These are phyloP conservation scores for Muscicapa comitata DNA, from an alignment of 2,797 vertebrate species.

Conservation along the genomic window DNA sequence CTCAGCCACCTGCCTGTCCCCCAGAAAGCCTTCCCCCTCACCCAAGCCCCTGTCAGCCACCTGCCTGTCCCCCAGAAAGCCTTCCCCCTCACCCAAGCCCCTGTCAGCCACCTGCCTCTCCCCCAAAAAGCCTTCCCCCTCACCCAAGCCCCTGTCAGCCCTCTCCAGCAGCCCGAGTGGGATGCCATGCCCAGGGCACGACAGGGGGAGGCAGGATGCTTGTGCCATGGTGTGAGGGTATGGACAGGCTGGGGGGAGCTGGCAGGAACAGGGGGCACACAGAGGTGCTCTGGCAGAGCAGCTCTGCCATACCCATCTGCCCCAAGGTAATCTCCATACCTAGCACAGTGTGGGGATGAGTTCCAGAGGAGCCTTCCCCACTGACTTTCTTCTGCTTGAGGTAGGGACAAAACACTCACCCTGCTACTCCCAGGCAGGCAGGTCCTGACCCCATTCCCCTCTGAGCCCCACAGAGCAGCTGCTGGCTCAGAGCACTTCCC, in stretches of 20 bases:
- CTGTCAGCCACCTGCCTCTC: neutral
- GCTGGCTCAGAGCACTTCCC: neutral
- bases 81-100: neutral
- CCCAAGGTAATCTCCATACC: neutral
- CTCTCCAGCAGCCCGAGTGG: neutral
- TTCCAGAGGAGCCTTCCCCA: neutral
- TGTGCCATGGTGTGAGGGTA: neutral
- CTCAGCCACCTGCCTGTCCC: fast-evolving
- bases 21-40: neutral
- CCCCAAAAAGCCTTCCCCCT: neutral
- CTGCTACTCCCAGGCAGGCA: neutral
- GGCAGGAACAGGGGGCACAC: neutral
- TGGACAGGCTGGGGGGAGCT: neutral
- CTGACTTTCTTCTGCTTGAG: neutral
- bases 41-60: neutral
- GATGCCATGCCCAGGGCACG: neutral
- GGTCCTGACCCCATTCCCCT: neutral
- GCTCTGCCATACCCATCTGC: neutral
- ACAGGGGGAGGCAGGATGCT: neutral
- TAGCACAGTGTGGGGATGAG: fast-evolving
- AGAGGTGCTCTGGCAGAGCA: neutral
- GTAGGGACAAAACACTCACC: neutral
- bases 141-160: neutral
- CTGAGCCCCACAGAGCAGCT: fast-evolving
- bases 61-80: neutral